Conservation (phyloP, 2,888 invertebrate species). For the Himalopsyche anomala region DNA sequence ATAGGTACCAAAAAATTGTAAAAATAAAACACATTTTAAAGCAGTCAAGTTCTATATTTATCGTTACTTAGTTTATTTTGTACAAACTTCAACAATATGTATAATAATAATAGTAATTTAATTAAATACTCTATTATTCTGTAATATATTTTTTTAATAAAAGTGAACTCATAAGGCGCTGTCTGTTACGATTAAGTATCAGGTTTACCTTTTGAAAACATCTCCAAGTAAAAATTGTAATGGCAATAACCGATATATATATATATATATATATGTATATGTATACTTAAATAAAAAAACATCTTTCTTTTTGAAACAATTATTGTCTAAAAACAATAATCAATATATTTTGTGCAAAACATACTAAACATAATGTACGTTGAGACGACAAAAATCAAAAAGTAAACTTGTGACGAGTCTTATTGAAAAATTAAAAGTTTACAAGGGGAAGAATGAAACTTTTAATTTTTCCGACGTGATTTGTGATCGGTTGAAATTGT, state of each 20-base stretch:
- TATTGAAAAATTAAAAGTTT: constrained; percentile 58
- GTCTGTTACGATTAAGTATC: constrained; percentile 57
- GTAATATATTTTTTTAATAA: constrained; percentile 63
- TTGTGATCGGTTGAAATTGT: constrained; percentile 60
- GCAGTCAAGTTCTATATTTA: constrained; percentile 80
- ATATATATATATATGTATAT: no score
- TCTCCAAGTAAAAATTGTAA: constrained; percentile 63
- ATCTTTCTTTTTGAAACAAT: constrained; percentile 66
- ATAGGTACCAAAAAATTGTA: background rate
- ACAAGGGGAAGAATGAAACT: constrained; percentile 60
- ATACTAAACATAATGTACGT: constrained; percentile 66
- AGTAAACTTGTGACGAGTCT: constrained; percentile 29
- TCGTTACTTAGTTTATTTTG: constrained; percentile 79
- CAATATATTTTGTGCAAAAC: constrained; percentile 76
- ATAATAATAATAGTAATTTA: constrained; percentile 75
- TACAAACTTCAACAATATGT: constrained; percentile 79
- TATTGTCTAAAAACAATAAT: constrained; percentile 77
- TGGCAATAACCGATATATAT: constrained; percentile 59
- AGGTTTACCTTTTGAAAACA: constrained; percentile 57
- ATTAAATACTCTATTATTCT: constrained; percentile 75
- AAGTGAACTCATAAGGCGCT: constrained; percentile 65
- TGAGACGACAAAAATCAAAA: constrained; percentile 54
- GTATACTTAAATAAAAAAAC: constrained; percentile 53
- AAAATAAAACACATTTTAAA: constrained; percentile 68
- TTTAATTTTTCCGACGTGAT: constrained; percentile 55